Evolutionary conservation across 2,797 vertebrate genomes (phyloP).

Genomic region (Limnodromus scolopaceus): DNA sequence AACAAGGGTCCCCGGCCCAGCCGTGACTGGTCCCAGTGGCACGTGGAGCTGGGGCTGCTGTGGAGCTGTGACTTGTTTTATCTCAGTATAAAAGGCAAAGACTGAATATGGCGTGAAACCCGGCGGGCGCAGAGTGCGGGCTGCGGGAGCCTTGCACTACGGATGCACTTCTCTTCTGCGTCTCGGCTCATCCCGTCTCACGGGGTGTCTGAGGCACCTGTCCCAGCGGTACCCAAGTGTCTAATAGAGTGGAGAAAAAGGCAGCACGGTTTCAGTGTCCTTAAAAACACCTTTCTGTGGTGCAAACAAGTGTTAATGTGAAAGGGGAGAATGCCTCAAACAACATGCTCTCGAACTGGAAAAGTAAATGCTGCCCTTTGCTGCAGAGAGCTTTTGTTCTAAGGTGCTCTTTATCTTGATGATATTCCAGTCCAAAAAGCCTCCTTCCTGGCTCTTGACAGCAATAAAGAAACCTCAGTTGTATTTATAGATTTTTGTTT

Average conservation of each 20-base stretch:
- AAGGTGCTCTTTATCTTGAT: conserved; percentile 52
- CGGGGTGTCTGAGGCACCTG: not conserved
- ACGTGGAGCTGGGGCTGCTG: fast-evolving
- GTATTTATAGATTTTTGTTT: conserved; percentile 6
- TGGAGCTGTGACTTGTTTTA: fast-evolving
- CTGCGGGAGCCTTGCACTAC: fast-evolving
- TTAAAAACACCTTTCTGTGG: conserved; percentile 12
- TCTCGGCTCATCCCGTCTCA: fast-evolving
- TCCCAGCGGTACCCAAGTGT: not conserved
- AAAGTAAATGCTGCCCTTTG: conserved; percentile 47
- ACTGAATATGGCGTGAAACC: fast-evolving
- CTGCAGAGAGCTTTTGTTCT: conserved; percentile 59
- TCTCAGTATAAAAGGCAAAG: not conserved
- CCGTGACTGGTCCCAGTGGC: fast-evolving
- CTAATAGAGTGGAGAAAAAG: not conserved
- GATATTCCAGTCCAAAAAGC: conserved; percentile 55
- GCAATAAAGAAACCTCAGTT: conserved; percentile 52
- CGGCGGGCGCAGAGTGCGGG: fast-evolving
- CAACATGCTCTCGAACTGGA: not conserved
- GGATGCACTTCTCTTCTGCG: fast-evolving
- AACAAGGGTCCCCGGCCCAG: not conserved
- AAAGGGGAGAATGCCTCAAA: conserved; percentile 25
- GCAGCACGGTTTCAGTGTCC: not conserved
- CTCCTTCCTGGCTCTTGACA: conserved; percentile 47
- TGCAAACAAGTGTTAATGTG: not conserved